A percentile compares a stretch with the other conserved stretches of the same genome.
These are phyloP conservation scores for Phyllostomus hastatus DNA, from an alignment of 2,113 vertebrate species.

Conservation along the genomic window DNA sequence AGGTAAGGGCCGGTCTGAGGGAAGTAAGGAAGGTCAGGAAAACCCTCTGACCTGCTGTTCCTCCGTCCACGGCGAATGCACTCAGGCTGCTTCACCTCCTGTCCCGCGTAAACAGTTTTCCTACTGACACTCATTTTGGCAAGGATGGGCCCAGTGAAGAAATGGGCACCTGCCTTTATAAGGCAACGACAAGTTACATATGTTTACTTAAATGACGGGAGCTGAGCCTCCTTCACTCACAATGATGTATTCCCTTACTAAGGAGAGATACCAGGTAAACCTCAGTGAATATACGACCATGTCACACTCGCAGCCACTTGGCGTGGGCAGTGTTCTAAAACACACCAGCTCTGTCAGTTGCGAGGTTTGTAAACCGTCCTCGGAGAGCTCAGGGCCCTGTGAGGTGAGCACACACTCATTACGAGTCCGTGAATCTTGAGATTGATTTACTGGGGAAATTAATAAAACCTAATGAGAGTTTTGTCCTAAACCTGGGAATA, in stretches of 20 bases:
- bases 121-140: not conserved
- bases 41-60: not conserved
- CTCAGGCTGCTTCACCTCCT: not conserved
- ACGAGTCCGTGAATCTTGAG: not conserved
- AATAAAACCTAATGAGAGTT: conserved; percentile 36
- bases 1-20: not conserved
- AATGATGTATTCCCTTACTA: not conserved
- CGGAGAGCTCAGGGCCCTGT: not conserved
- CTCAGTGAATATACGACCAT: not conserved
- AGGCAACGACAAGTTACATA: not conserved
- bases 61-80: not conserved
- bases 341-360: not conserved
- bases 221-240: not conserved
- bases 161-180: not conserved
- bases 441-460: conserved; percentile 28
- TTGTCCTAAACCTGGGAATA: conserved; percentile 24
- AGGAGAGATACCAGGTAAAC: not conserved
- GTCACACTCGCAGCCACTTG: not conserved
- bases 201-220: not conserved
- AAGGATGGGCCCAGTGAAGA: not conserved
- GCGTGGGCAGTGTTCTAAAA: not conserved
- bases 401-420: not conserved
- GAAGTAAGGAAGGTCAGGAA: too few species aligned
- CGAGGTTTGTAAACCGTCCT: not conserved
- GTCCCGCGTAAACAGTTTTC: not conserved